Evolutionary conservation across 2,797 vertebrate genomes (phyloP).

Genomic region (Etheostoma nigrum): DNA sequence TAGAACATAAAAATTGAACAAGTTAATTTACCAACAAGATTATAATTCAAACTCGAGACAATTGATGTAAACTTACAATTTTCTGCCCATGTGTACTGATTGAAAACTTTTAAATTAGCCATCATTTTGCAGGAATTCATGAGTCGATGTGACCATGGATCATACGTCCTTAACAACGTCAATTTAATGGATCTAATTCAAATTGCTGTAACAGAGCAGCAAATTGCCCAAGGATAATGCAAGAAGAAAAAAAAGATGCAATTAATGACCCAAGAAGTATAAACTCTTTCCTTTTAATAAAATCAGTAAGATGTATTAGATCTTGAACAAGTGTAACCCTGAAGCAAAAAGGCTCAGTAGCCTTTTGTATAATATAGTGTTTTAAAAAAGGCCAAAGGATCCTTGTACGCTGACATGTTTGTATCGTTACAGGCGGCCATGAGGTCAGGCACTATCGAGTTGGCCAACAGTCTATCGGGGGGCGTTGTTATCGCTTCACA

Average conservation of each 20-base stretch:
- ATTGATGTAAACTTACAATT: slow-evolving; percentile 19
- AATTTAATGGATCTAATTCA: slow-evolving; percentile 59
- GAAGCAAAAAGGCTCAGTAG: slow-evolving; percentile 33
- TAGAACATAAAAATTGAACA: slow-evolving; percentile 1
- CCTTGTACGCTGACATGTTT: slow-evolving; percentile 42
- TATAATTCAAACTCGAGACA: slow-evolving; percentile 12
- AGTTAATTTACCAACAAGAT: slow-evolving; percentile 28
- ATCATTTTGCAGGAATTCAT: slow-evolving; percentile 40
- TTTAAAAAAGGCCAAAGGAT: slow-evolving; percentile 2
- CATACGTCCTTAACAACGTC: slow-evolving; percentile 54
- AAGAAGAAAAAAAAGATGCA: slow-evolving; percentile 41
- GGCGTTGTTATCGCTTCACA: slow-evolving; percentile 82
- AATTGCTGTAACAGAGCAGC: slow-evolving; percentile 51
- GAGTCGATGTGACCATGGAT: slow-evolving; percentile 48
- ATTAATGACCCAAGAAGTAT: slow-evolving; percentile 57
- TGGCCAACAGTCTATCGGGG: slow-evolving; percentile 76
- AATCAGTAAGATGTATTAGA: slow-evolving; percentile 53
- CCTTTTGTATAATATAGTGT: slow-evolving; percentile 25
- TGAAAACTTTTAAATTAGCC: slow-evolving; percentile 52
- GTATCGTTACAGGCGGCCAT: slow-evolving; percentile 66
- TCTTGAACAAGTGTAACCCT: slow-evolving; percentile 33
- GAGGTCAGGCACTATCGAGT: slow-evolving; percentile 67
- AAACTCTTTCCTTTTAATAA: slow-evolving; percentile 55
- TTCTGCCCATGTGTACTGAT: slow-evolving; percentile 31
- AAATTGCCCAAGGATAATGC: slow-evolving; percentile 58